Evolutionary conservation across 2,113 vertebrate species (phyloP).

Genomic region (Halichoerus grypus): DNA sequence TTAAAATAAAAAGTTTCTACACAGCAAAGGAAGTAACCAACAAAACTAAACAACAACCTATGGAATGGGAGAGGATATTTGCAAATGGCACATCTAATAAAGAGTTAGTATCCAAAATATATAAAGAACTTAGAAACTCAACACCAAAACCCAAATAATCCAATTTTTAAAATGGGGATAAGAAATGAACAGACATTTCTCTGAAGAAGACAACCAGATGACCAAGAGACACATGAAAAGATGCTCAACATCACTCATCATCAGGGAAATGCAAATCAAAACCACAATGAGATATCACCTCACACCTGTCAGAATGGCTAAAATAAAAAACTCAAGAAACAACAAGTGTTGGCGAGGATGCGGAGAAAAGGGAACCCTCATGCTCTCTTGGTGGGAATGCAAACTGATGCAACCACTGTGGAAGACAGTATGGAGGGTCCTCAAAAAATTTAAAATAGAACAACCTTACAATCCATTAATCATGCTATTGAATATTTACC

Average conservation of each 20-base stretch:
- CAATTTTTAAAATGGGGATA: background rate
- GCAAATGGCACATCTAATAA: background rate
- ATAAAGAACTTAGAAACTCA: background rate
- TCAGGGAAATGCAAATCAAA: background rate
- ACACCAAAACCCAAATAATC: background rate
- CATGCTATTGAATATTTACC: background rate
- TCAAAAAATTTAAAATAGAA: background rate
- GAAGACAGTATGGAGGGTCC: background rate
- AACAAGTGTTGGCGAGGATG: background rate
- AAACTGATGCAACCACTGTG: background rate
- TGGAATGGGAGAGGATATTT: background rate
- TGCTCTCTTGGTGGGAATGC: background rate
- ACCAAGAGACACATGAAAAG: background rate
- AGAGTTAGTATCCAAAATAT: background rate
- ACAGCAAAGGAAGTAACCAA: background rate
- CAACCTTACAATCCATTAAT: background rate
- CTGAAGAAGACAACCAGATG: background rate
- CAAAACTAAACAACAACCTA: background rate
- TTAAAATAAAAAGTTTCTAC: background rate
- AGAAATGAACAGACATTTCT: background rate
- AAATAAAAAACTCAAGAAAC: background rate
- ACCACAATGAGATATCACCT: background rate
- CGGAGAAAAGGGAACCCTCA: background rate
- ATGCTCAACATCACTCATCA: background rate
- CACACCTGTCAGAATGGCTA: background rate